Evolutionary conservation across 2,888 invertebrate species (phyloP), one percentile per base, ranked within the genome.

Genomic region (Morpho achilles): DNA sequence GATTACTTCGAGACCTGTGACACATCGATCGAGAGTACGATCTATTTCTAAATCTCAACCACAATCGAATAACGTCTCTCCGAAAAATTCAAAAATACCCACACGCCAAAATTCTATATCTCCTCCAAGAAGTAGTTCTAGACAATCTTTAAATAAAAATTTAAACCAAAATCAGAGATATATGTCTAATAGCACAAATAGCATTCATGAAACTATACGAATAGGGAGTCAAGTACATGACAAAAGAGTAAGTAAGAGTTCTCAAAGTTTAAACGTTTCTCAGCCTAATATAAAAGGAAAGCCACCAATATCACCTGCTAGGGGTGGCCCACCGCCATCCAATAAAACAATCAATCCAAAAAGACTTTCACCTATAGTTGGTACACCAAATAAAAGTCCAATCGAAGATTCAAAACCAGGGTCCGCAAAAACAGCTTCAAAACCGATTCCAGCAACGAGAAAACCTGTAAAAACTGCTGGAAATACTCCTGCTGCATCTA

Each of bases 371-470:
- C 91, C 91, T 5, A 91, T 91, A 40, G 90, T 89, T 46, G 89
- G 91, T 1, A 91, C 91, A 7, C 91, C 91, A 41, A 91, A 80
- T 59, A 91, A 91, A 76, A 91, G 85, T 70, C 90, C 89, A n/a
- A 68, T 72, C 42, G 88, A 86, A 62, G 83, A 85, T 56, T 67
- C 70, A 6, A 89, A 88, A 66, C 77, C 84, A 50, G 70, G 70
- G 50, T 80, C 86, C 45, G 79, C 84, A 7, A 84, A 78, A 71
- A 75, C 78, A 39, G 69, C 79, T 7, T 64, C 75, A 46, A 88
- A 81, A 73, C 75, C 82, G n/a, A 71, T 77, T 51, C 69, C 81
- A 9, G 65, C 71, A 65, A 67, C 77, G 40, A 82, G 73, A 64
- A 85, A 84, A 65, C 66, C 82, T 10, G 69, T 76, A 1, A 86